Conservation (phyloP, 2,113 vertebrate genomes). For the Nyctereutes procyonoides region DNA sequence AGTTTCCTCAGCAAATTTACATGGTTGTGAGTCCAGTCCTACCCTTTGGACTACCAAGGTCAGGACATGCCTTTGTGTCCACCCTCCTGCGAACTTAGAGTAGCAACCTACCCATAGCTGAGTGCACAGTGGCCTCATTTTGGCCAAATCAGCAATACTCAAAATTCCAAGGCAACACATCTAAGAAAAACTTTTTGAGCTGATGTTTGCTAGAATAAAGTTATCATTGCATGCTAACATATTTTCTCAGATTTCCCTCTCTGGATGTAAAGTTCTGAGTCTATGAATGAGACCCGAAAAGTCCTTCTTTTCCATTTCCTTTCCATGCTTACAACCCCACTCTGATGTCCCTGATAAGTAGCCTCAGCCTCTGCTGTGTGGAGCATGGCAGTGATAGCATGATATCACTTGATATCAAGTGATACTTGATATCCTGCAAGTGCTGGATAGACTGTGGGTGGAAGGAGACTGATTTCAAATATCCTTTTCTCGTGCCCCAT, state of each 20-base stretch:
- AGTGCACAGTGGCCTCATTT: background rate
- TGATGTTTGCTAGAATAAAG: background rate
- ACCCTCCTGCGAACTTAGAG: background rate
- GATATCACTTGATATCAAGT: too few relatives aligned
- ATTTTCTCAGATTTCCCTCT: background rate
- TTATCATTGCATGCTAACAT: background rate
- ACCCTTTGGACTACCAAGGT: background rate
- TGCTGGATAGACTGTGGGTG: accelerated
- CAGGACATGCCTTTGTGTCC: background rate
- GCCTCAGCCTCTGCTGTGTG: background rate
- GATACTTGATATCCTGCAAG: too few relatives aligned
- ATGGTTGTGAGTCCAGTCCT: background rate
- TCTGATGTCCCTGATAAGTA: too few relatives aligned
- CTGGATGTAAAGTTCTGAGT: background rate
- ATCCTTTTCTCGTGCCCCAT: background rate
- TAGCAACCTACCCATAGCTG: background rate
- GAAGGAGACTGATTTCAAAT: background rate
- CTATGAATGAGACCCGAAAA: background rate
- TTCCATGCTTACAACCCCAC: accelerated
- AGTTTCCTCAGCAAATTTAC: background rate
- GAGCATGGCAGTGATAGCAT: background rate
- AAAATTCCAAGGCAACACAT: background rate
- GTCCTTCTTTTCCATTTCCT: background rate
- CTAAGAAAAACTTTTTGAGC: background rate
- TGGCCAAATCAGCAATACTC: background rate